Conservation (phyloP, 2,797 vertebrate species). For the Synaphobranchus kaupii region DNA sequence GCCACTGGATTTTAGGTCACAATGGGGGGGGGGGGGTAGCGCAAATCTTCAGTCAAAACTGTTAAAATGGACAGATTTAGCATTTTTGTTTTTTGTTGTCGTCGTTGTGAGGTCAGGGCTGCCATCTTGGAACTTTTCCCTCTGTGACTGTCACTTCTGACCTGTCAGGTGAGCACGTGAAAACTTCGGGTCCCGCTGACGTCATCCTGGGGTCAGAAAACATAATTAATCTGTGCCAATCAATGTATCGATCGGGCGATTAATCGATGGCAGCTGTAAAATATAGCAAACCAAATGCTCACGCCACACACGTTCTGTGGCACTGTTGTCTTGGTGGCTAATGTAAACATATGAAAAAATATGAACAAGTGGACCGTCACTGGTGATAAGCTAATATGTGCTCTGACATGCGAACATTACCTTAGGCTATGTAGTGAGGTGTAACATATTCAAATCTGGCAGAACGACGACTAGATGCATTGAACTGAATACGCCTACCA, state of each 20-base stretch:
- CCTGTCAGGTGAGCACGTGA: conserved; percentile 52
- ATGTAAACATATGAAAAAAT: not conserved
- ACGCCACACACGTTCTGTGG: not conserved
- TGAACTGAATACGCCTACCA: not conserved
- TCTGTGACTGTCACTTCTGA: conserved; percentile 62
- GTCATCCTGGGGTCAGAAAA: conserved; percentile 57
- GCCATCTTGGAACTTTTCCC: not conserved
- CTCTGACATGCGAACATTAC: not conserved
- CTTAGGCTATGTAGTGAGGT: not conserved
- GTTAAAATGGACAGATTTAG: not conserved
- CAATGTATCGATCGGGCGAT: conserved; percentile 78
- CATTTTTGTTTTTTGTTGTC: not conserved
- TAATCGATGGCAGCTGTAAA: conserved; percentile 53
- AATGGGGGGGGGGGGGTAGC: not conserved
- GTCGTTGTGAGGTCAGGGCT: not conserved
- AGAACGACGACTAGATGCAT: not conserved
- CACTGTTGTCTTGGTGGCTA: not conserved
- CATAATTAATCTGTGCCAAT: conserved; percentile 82
- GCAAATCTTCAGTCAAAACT: not conserved
- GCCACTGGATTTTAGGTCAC: not conserved
- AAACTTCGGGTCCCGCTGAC: conserved; percentile 25
- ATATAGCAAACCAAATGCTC: not conserved
- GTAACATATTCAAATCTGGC: not conserved
- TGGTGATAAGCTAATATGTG: not conserved
- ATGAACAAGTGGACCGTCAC: not conserved